Evolutionary conservation across 2,113 vertebrate species (phyloP), one percentile per base, ranked within the genome.

Genomic region (Sinocyclocheilus maitianheensis): DNA sequence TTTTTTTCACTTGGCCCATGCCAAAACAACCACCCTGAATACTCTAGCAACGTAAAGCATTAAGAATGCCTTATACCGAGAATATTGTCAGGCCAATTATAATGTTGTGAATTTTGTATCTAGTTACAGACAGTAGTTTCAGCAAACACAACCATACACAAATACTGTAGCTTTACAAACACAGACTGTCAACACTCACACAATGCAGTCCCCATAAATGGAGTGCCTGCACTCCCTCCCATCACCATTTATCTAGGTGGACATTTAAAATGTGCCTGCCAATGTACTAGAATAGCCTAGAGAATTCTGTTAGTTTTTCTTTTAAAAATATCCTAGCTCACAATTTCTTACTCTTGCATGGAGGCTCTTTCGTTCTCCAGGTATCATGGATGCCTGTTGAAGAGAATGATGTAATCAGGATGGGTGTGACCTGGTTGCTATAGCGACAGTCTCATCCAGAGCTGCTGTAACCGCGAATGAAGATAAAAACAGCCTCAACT

Each of bases 341-440:
- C 69, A 20, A 16, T 9, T 7, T 4, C 22, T 63, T 7, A 26
- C 3, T 4, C 40, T 83, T 89, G 77, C 84, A 34, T 74, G 87
- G 30, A 34, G 30, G 30, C n/a, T 77, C 8, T 10, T 30, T 77
- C 46, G 5, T 20, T 53, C n/a, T 34, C 88, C 90, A 90, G 90
- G 91, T 91, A 88, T 88, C 88, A 90, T 88, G 90, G 92, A 79
- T 87, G 91, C 91, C 26, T 80, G 6, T 81, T 77, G 37, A 72
- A 16, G 89, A 88, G 84, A 87, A 91, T 94, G 92, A 94, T 93
- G 93, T 92, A 91, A 94, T 93, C 86, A 79, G 74, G 74, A 91
- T 92, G 92, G 93, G 93, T 91, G 92, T 90, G 93, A 87, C 91
- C 92, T 89, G 91, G 93, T 95, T 94, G 86, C 93, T 89, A 93